Evolutionary conservation across 2,797 vertebrate genomes (phyloP).

Genomic region (Enteromius afrohamiltoni): DNA sequence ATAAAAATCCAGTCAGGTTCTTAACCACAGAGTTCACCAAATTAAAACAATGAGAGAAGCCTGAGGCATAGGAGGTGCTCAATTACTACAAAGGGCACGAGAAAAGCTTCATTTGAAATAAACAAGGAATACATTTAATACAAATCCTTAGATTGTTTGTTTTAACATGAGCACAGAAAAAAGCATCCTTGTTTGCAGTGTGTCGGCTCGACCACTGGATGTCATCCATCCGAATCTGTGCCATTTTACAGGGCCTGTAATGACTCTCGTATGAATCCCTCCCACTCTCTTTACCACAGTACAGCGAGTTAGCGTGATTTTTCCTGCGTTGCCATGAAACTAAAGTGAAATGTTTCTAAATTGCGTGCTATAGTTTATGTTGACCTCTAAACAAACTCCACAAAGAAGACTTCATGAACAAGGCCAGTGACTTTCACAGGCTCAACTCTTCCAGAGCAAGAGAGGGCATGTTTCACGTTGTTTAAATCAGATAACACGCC

Average conservation of each 20-base stretch:
- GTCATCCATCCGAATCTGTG: constrained; percentile 76
- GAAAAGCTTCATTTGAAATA: constrained; percentile 9
- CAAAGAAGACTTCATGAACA: constrained; percentile 14
- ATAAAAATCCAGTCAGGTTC: background rate
- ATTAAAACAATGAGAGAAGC: constrained; percentile 21
- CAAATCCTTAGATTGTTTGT: constrained; percentile 7
- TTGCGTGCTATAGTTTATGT: background rate
- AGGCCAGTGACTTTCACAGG: constrained; percentile 23
- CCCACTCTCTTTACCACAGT: constrained; percentile 34
- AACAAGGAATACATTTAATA: background rate
- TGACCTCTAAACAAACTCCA: constrained; percentile 27
- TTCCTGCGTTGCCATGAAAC: constrained; percentile 5
- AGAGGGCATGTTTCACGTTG: constrained; percentile 48
- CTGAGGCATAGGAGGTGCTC: constrained; percentile 15
- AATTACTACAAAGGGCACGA: constrained; percentile 8
- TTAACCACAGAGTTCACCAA: constrained; percentile 1
- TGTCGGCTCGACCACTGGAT: constrained; percentile 79
- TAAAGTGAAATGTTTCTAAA: constrained; percentile 22
- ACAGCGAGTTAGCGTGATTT: background rate
- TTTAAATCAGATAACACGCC: constrained; percentile 44
- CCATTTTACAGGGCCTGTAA: constrained; percentile 65
- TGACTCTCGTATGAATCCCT: constrained; percentile 56
- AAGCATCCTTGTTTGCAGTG: constrained; percentile 74
- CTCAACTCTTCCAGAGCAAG: constrained; percentile 42
- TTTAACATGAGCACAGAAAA: background rate